A percentile compares a stretch with the other conserved stretches of the same genome.
Evolutionary conservation across 2,888 invertebrate genomes (phyloP).

Genomic region (Athetis lepigone): DNA sequence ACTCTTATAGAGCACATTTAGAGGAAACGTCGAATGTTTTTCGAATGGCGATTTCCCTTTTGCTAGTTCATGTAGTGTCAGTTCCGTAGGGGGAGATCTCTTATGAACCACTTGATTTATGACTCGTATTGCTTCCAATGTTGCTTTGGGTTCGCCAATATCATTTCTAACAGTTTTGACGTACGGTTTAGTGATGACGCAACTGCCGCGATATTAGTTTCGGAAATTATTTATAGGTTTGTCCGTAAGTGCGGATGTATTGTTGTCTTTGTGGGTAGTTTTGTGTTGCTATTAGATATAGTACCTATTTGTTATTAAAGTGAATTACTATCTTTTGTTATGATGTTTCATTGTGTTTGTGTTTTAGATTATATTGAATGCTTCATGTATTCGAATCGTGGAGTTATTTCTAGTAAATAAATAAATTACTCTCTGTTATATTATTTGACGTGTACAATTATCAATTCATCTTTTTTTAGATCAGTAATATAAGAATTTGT

Average conservation of each 20-base stretch:
- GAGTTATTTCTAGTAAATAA: too few relatives aligned
- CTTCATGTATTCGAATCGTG: too few relatives aligned
- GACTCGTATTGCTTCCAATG: conserved; percentile 69
- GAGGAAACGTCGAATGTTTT: conserved; percentile 77
- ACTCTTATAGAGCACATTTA: conserved; percentile 71
- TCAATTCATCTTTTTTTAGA: too few relatives aligned
- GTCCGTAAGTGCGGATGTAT: conserved; percentile 53
- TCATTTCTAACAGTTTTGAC: conserved; percentile 75
- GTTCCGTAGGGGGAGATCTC: conserved; percentile 74
- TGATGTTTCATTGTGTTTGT: conserved; percentile 1
- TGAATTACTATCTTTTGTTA: conserved; percentile 22
- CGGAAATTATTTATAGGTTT: conserved; percentile 72
- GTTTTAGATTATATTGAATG: conserved; percentile 15
- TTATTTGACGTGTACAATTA: too few relatives aligned
- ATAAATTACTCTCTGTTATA: too few relatives aligned
- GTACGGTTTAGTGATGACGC: conserved; percentile 73
- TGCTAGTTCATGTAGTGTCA: conserved; percentile 80
- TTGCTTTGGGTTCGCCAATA: conserved; percentile 75
- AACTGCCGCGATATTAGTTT: conserved; percentile 75
- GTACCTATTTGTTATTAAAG: conserved; percentile 28
- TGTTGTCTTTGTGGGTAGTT: conserved; percentile 57
- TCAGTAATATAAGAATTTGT: too few relatives aligned
- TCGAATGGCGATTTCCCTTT: conserved; percentile 79
- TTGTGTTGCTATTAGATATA: conserved; percentile 22
- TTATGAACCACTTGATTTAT: conserved; percentile 85